phyloP scores from a whole-genome alignment of 2,797 vertebrate species.

The Danio choprae region DNA sequence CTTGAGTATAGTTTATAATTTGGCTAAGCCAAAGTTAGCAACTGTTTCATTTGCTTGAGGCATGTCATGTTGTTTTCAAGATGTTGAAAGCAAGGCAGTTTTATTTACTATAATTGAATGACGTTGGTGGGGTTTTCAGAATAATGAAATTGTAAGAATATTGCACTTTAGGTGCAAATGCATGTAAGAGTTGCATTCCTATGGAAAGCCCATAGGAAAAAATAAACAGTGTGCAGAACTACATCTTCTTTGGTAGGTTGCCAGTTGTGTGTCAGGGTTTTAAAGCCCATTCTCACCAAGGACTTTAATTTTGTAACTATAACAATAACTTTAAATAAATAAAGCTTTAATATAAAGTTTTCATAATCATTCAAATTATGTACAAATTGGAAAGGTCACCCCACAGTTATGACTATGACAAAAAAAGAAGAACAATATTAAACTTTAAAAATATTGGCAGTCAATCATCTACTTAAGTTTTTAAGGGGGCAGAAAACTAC shows the following conservation, averaged over 20 bases:
- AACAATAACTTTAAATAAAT: neutral
- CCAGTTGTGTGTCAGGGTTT: slow-evolving; percentile 54
- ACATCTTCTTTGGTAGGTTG: slow-evolving; percentile 5
- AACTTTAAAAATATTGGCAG: neutral
- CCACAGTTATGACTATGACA: neutral
- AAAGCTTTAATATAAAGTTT: neutral
- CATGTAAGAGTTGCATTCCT: neutral
- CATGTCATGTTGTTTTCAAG: neutral
- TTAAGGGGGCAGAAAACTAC: neutral
- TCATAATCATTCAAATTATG: neutral
- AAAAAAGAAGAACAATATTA: neutral
- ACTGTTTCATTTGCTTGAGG: neutral
- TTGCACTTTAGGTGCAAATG: neutral
- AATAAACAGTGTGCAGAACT: neutral
- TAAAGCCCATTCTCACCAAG: neutral
- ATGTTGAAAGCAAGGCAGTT: neutral
- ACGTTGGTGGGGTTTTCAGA: neutral
- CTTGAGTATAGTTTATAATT: slow-evolving; percentile 15
- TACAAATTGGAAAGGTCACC: neutral
- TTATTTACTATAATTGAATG: neutral
- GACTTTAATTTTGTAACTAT: neutral
- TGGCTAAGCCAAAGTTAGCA: slow-evolving; percentile 1
- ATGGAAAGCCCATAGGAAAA: neutral
- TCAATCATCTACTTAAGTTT: neutral
- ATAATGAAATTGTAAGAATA: neutral